A percentile compares a stretch with the other conserved stretches of the same genome.
phyloP scores from a whole-genome alignment of 2,797 vertebrate genomes.

The Gila robusta region DNA sequence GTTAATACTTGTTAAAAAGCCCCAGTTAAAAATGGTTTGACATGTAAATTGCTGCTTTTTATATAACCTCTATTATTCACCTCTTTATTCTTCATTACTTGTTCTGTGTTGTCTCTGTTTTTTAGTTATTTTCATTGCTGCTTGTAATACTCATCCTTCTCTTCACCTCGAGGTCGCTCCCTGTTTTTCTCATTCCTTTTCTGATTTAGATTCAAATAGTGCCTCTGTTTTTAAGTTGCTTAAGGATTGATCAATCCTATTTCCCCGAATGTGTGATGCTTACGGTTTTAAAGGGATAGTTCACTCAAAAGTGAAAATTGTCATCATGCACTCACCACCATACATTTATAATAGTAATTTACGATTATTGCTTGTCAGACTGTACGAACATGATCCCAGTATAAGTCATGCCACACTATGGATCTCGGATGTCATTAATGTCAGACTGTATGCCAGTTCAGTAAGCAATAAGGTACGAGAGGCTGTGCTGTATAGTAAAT shows the following conservation, averaged over 20 bases:
- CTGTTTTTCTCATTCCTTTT: conserved; percentile 47
- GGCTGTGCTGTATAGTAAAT: no score
- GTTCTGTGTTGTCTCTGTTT: conserved; percentile 9
- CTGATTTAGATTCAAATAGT: conserved; percentile 47
- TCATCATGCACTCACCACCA: not conserved
- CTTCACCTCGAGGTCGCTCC: not conserved
- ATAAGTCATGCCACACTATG: not conserved
- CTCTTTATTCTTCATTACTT: conserved; percentile 2
- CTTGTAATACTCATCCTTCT: conserved; percentile 42
- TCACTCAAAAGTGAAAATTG: not conserved
- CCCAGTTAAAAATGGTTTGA: not conserved
- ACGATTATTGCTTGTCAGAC: no score
- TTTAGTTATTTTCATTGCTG: not conserved
- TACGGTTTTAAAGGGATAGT: not conserved
- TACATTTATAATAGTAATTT: not conserved
- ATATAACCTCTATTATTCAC: conserved; percentile 3
- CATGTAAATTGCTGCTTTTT: not conserved
- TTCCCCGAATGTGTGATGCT: conserved; percentile 52
- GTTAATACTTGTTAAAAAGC: not conserved
- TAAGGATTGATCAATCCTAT: not conserved
- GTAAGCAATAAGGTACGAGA: no score
- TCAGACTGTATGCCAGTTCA: not conserved
- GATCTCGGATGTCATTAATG: not conserved
- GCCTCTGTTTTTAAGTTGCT: conserved; percentile 52
- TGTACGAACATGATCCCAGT: not conserved